Evolutionary conservation across 2,113 vertebrate genomes (phyloP).

Genomic region (Leptosomus discolor): DNA sequence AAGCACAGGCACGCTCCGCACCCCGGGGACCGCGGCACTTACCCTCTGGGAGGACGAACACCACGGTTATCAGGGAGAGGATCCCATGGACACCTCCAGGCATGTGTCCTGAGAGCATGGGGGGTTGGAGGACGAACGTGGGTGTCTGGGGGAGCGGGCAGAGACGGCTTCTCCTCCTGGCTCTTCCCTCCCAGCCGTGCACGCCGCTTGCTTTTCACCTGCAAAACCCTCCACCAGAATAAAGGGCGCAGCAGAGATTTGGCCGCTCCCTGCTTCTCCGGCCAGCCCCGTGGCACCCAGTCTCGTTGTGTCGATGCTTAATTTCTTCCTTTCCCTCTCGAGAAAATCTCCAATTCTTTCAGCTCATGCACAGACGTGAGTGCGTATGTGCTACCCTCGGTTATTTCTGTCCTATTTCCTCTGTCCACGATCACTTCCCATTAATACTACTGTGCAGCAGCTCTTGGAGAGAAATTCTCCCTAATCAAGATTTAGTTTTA

Average conservation of each 20-base stretch:
- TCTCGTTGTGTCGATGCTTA: background rate
- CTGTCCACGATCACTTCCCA: constrained; percentile 58
- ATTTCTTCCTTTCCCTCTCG: background rate
- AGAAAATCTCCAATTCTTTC: background rate
- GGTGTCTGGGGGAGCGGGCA: background rate
- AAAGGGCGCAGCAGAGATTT: background rate
- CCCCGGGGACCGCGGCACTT: background rate
- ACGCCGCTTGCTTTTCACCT: background rate
- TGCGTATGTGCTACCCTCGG: constrained; percentile 30
- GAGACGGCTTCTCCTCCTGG: background rate
- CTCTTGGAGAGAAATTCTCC: constrained; percentile 53
- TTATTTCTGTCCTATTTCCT: constrained; percentile 70
- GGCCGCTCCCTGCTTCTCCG: background rate
- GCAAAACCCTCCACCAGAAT: background rate
- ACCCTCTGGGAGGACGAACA: constrained; percentile 30
- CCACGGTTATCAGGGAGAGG: constrained; percentile 13
- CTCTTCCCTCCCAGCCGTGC: background rate
- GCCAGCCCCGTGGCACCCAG: background rate
- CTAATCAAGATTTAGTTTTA: constrained; percentile 57
- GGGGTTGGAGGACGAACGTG: accelerated
- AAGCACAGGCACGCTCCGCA: accelerated
- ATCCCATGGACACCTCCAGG: background rate
- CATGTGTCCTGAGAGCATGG: background rate
- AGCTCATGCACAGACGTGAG: background rate
- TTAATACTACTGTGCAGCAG: constrained; percentile 38